Evolutionary conservation across 2,797 vertebrate genomes (phyloP).

Genomic region (Malacoctenus gilli): DNA sequence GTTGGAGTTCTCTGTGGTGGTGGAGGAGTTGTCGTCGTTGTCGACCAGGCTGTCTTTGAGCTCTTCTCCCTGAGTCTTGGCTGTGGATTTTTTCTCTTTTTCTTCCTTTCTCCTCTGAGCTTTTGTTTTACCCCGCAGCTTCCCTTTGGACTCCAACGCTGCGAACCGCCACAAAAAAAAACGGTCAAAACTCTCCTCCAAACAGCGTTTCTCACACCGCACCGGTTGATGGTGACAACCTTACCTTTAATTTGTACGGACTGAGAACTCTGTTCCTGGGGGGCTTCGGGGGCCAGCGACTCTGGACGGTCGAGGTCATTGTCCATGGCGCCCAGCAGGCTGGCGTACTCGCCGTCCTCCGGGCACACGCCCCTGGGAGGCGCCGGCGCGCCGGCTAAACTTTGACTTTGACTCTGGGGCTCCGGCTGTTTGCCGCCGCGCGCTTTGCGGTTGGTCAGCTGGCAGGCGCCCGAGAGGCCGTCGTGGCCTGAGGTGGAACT

Average conservation of each 20-base stretch:
- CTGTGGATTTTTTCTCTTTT: conserved; percentile 88
- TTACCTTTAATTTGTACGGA: conserved; percentile 92
- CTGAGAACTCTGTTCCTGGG: conserved; percentile 87
- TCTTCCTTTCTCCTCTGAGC: conserved; percentile 91
- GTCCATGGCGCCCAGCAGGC: conserved; percentile 94
- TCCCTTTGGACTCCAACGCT: conserved; percentile 86
- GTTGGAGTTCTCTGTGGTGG: conserved; percentile 97
- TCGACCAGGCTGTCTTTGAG: conserved; percentile 91
- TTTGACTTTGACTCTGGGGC: conserved; percentile 73
- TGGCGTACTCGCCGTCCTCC: conserved; percentile 89
- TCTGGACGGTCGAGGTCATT: conserved; percentile 93
- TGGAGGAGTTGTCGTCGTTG: conserved; percentile 97
- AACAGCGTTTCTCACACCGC: no score
- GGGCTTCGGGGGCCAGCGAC: conserved; percentile 80
- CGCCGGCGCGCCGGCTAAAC: conserved; percentile 57
- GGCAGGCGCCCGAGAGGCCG: conserved; percentile 75
- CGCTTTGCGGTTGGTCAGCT: conserved; percentile 81
- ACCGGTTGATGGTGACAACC: not conserved
- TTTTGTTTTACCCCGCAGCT: conserved; percentile 89
- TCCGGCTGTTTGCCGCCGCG: conserved; percentile 82
- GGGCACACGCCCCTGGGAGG: conserved; percentile 80
- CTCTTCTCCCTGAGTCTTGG: conserved; percentile 89
- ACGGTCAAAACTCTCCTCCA: not conserved
- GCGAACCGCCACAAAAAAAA: conserved; percentile 4
- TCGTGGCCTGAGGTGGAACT: conserved; percentile 77